These are phyloP conservation scores for Chloroceryle aenea DNA, from an alignment of 2,113 vertebrate species.

Conservation along the genomic window DNA sequence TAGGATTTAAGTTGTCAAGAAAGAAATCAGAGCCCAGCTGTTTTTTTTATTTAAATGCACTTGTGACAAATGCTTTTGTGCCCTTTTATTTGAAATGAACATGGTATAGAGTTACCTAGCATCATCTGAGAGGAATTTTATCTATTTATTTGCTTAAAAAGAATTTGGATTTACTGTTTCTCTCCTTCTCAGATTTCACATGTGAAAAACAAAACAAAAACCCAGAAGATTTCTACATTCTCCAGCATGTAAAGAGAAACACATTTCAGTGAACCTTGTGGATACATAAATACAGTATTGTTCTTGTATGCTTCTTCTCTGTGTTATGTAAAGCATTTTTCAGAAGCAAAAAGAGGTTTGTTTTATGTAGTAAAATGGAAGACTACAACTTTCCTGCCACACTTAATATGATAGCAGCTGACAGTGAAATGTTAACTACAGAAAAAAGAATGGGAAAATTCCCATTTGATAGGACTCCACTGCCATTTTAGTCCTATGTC, in stretches of 20 bases:
- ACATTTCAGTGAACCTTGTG: neutral
- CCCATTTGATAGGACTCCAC: neutral
- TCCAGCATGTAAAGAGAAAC: neutral
- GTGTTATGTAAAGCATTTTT: neutral
- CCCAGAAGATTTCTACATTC: neutral
- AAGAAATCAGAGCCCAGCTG: neutral
- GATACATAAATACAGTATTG: neutral
- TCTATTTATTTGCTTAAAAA: neutral
- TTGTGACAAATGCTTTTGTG: neutral
- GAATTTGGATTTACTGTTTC: neutral
- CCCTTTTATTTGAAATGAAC: neutral
- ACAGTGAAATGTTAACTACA: neutral
- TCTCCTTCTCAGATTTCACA: neutral
- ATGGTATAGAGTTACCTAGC: accelerated
- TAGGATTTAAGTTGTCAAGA: neutral
- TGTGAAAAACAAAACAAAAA: neutral
- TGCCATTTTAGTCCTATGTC: neutral
- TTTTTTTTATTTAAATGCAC: neutral
- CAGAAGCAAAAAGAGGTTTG: neutral
- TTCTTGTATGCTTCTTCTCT: neutral
- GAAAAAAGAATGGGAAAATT: neutral
- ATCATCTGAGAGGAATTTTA: neutral
- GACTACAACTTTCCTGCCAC: neutral
- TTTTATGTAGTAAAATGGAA: neutral
- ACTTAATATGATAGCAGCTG: neutral